These are phyloP conservation scores for Heteromurus nitidus DNA, from an alignment of 2,888 invertebrate genomes.

Conservation along the genomic window DNA sequence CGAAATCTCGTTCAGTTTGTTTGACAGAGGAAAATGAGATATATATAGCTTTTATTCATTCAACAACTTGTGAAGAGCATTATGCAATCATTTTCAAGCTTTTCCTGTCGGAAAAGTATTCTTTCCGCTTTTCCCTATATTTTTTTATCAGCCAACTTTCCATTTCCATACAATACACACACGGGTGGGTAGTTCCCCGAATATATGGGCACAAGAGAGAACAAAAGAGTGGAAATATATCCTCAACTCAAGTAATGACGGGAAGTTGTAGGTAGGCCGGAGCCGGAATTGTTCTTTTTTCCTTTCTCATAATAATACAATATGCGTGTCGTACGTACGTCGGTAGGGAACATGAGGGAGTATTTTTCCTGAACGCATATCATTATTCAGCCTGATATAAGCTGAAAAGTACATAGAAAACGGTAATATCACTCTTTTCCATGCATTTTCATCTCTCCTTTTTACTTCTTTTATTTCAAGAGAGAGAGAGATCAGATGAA, in stretches of 20 bases:
- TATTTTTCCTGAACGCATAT: conserved; percentile 19
- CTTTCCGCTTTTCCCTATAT: not conserved
- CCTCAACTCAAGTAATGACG: conserved; percentile 43
- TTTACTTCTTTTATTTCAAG: conserved; percentile 30
- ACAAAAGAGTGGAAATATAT: conserved; percentile 41
- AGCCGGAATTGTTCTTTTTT: conserved; percentile 19
- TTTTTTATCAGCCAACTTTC: not conserved
- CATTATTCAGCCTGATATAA: conserved; percentile 25
- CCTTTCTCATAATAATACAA: conserved; percentile 10
- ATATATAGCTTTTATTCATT: conserved; percentile 7
- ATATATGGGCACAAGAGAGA: too few species aligned
- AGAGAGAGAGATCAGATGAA: conserved; percentile 52
- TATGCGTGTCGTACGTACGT: not conserved
- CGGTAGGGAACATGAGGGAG: not conserved
- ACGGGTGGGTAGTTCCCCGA: too few species aligned
- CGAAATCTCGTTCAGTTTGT: too few species aligned
- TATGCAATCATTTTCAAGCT: not conserved
- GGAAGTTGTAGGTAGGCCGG: conserved; percentile 36
- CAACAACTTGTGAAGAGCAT: not conserved
- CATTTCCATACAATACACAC: conserved; percentile 1
- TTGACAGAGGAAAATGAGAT: not conserved
- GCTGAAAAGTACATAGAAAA: conserved; percentile 46
- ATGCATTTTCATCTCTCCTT: conserved; percentile 28
- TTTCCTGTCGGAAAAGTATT: too few species aligned
- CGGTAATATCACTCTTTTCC: conserved; percentile 22